Evolutionary conservation across 2,888 invertebrate genomes (phyloP).

Genomic region (Aphelenchoides bicaudatus): DNA sequence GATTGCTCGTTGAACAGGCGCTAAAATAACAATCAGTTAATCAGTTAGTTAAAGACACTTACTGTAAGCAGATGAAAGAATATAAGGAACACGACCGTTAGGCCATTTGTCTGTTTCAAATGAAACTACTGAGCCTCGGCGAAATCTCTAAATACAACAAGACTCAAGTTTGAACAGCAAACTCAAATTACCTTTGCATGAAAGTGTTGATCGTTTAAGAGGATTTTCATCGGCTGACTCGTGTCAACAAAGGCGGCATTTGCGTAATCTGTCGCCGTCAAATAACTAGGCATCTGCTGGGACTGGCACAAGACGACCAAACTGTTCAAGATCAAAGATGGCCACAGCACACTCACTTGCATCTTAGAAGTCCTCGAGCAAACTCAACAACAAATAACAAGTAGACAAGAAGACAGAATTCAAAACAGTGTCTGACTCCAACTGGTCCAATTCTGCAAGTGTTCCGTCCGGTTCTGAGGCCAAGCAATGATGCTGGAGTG

Average conservation of each 20-base stretch:
- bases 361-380: no score
- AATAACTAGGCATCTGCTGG: constrained; percentile 37
- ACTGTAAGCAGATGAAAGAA: constrained; percentile 57
- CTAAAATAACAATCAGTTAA: constrained; percentile 29
- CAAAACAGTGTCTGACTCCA: no score
- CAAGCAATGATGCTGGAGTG: no score
- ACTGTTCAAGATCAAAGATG: no score
- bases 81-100: constrained; percentile 54
- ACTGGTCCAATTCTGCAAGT: no score
- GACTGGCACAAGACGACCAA: no score
- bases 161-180: background rate
- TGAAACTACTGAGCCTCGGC: constrained; percentile 51
- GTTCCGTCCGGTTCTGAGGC: no score
- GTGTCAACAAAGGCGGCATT: constrained; percentile 41
- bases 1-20: constrained; percentile 55
- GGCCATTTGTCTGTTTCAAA: constrained; percentile 60
- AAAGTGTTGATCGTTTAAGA: constrained; percentile 31
- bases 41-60: constrained; percentile 11
- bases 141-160: constrained; percentile 42
- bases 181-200: constrained; percentile 26
- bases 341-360: no score
- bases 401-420: no score
- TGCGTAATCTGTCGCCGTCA: constrained; percentile 41
- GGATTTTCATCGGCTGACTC: constrained; percentile 26
- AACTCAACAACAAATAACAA: no score